phyloP scores from a whole-genome alignment of 2,113 vertebrate species.

The Ascaphus truei region DNA sequence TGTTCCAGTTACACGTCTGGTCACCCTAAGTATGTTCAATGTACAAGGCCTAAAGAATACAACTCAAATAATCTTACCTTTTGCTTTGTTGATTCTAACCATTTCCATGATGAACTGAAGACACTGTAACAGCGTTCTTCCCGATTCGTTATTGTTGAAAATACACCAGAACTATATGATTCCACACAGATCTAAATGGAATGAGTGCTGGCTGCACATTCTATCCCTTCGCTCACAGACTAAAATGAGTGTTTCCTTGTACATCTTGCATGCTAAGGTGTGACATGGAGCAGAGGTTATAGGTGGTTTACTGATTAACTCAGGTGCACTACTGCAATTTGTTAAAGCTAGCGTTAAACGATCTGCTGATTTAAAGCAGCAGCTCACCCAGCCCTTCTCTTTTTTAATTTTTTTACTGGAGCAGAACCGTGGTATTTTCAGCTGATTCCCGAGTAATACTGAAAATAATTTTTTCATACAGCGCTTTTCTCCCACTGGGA shows the following conservation, averaged over 20 bases:
- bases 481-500: too few species aligned
- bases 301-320: slow-evolving; percentile 89
- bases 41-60: background rate
- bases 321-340: slow-evolving; percentile 52
- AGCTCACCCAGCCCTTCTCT: too few species aligned
- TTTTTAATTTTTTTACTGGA: too few species aligned
- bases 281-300: slow-evolving; percentile 83
- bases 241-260: slow-evolving; percentile 54
- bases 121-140: background rate
- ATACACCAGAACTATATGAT: slow-evolving; percentile 29
- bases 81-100: slow-evolving; percentile 61
- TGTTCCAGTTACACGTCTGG: too few species aligned
- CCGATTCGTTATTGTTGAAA: background rate
- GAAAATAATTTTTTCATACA: too few species aligned
- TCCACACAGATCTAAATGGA: slow-evolving; percentile 14
- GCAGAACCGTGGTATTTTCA: too few species aligned
- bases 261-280: slow-evolving; percentile 57
- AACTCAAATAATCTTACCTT: slow-evolving; percentile 62
- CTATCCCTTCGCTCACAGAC: slow-evolving; percentile 43
- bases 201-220: slow-evolving; percentile 45
- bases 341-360: slow-evolving; percentile 54
- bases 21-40: too few species aligned
- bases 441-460: too few species aligned
- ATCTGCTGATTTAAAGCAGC: background rate
- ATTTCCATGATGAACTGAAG: slow-evolving; percentile 58